These are phyloP conservation scores for Bombus picipes DNA, from an alignment of 1,140 invertebrate genomes.

Conservation along the genomic window DNA sequence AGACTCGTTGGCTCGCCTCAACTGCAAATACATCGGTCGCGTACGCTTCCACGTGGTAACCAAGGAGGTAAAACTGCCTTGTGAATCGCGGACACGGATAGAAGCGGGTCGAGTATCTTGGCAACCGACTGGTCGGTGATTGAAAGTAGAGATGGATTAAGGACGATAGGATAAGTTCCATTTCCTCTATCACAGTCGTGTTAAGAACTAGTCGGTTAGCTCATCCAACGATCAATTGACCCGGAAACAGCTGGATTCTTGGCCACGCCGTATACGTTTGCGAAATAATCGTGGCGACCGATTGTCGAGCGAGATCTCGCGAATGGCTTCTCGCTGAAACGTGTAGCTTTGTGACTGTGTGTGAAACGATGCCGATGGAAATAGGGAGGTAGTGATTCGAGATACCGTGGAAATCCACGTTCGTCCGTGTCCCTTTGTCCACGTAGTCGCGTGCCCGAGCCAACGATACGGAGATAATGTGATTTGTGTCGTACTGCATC, in stretches of 20 bases:
- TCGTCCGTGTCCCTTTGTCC: constrained; percentile 37
- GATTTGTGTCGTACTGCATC: constrained; percentile 52
- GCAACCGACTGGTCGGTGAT: constrained; percentile 28
- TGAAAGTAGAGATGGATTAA: constrained; percentile 38
- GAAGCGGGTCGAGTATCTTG: constrained; percentile 47
- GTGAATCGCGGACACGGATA: not conserved
- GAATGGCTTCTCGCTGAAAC: constrained; percentile 9
- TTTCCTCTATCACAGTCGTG: constrained; percentile 36
- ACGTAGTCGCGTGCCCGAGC: constrained; percentile 35
- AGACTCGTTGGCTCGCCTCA: not conserved
- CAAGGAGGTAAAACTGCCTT: not conserved
- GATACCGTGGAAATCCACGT: constrained; percentile 46
- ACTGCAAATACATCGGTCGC: constrained; percentile 18
- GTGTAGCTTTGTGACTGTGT: constrained; percentile 1
- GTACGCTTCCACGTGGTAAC: no score
- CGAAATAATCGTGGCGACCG: constrained; percentile 51
- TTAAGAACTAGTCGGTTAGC: constrained; percentile 42
- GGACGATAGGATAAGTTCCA: constrained; percentile 29
- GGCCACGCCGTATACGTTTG: constrained; percentile 27
- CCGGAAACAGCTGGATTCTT: constrained; percentile 56
- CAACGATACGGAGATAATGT: constrained; percentile 52
- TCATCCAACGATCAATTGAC: constrained; percentile 52
- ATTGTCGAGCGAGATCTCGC: constrained; percentile 23
- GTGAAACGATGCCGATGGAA: not conserved
- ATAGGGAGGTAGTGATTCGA: not conserved